Evolutionary conservation across 2,113 vertebrate genomes (phyloP).

Genomic region (Channa argus): DNA sequence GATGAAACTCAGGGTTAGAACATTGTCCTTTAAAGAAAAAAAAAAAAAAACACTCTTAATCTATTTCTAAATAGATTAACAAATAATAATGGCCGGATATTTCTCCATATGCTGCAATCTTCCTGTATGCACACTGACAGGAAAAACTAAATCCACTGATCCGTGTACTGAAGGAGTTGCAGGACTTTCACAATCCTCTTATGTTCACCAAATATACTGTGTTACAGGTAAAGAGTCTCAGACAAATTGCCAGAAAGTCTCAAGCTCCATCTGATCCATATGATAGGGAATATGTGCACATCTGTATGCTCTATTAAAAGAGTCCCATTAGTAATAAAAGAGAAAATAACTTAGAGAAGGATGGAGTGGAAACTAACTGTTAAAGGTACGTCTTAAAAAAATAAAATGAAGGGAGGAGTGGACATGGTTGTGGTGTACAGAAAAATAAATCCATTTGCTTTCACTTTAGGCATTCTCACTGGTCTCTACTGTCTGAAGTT

Average conservation of each 20-base stretch:
- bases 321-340: slow-evolving; percentile 62
- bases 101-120: slow-evolving; percentile 59
- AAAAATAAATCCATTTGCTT: slow-evolving; percentile 14
- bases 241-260: slow-evolving; percentile 48
- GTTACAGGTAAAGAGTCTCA: slow-evolving; percentile 67
- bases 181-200: slow-evolving; percentile 58
- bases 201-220: slow-evolving; percentile 61
- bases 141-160: slow-evolving; percentile 55
- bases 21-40: slow-evolving; percentile 63
- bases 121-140: slow-evolving; percentile 59
- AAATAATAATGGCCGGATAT: slow-evolving; percentile 56
- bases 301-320: slow-evolving; percentile 73
- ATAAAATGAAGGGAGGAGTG: not conserved
- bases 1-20: slow-evolving; percentile 61
- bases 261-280: slow-evolving; percentile 62
- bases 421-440: not conserved
- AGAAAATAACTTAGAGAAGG: slow-evolving; percentile 14
- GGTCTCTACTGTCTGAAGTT: slow-evolving; percentile 85
- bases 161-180: slow-evolving; percentile 45
- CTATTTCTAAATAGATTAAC: slow-evolving; percentile 74
- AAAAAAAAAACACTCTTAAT: slow-evolving; percentile 50
- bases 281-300: slow-evolving; percentile 42
- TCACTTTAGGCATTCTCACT: slow-evolving; percentile 89
- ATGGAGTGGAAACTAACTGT: slow-evolving; percentile 29
- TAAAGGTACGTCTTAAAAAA: slow-evolving; percentile 34